Evolutionary conservation across 1,140 invertebrate species (phyloP).

Genomic region (Drosophila virilis): DNA sequence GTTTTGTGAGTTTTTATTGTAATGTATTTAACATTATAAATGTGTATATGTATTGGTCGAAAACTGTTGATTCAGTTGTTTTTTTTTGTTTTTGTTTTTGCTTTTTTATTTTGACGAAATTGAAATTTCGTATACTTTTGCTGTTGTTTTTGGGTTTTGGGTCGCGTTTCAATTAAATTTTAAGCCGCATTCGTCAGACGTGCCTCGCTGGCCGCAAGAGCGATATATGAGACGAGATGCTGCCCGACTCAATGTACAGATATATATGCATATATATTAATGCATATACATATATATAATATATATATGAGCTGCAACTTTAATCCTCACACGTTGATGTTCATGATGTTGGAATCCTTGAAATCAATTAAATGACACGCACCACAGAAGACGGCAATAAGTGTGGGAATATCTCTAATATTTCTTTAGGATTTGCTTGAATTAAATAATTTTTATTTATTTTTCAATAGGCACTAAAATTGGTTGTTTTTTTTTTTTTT

Average conservation of each 20-base stretch:
- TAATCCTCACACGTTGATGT: constrained; percentile 67
- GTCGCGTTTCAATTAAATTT: constrained; percentile 72
- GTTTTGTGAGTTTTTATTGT: constrained; percentile 10
- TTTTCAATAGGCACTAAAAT: constrained; percentile 47
- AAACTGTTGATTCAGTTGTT: constrained; percentile 42
- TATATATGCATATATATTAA: constrained; percentile 17
- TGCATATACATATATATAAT: constrained; percentile 39
- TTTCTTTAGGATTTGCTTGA: constrained; percentile 8
- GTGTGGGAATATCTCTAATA: constrained; percentile 36
- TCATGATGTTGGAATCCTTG: constrained; percentile 62
- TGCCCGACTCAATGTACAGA: constrained; percentile 9
- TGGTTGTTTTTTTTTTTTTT: constrained; percentile 19
- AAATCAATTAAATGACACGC: constrained; percentile 82
- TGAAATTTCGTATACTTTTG: constrained; percentile 19
- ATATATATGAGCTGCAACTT: constrained; percentile 68
- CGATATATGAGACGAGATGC: constrained; percentile 49
- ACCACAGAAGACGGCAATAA: constrained; percentile 45
- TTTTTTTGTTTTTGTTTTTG: neutral
- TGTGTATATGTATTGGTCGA: constrained; percentile 22
- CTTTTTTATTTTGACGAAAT: constrained; percentile 3
- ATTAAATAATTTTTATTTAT: constrained; percentile 6
- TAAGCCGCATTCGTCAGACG: constrained; percentile 69
- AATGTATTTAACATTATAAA: constrained; percentile 28
- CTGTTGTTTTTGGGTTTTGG: constrained; percentile 21
- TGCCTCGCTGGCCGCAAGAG: constrained; percentile 64